Conservation (phyloP, 2,888 invertebrate genomes). For the Ellobium chinense region DNA sequence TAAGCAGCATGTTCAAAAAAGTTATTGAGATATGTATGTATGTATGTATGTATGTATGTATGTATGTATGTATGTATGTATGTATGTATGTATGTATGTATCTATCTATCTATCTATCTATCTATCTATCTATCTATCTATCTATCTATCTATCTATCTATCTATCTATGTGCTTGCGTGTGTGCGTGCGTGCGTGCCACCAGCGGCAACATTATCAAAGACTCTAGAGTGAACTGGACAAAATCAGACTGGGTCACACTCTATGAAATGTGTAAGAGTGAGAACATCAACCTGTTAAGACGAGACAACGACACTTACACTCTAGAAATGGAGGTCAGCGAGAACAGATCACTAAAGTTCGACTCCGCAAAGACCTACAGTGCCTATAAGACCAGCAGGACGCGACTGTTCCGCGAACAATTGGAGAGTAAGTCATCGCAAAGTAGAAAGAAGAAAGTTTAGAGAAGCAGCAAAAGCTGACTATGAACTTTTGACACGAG, state of each 20-base stretch:
- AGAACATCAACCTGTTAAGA: neutral
- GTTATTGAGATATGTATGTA: too few species aligned
- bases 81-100: constrained; percentile 17
- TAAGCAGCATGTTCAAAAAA: too few species aligned
- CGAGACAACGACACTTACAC: too few species aligned
- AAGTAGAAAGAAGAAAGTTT: neutral
- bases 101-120: constrained; percentile 15
- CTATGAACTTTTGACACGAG: neutral
- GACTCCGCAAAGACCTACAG: neutral
- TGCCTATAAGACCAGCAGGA: neutral
- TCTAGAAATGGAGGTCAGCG: neutral
- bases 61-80: constrained; percentile 6
- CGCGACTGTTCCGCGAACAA: neutral
- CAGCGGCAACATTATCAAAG: neutral
- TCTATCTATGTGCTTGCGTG: constrained; percentile 12
- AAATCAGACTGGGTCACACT: neutral
- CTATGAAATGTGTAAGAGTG: neutral
- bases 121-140: constrained; percentile 18
- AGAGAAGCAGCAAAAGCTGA: neutral
- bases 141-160: constrained; percentile 21
- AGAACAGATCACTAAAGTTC: neutral
- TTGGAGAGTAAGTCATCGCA: neutral
- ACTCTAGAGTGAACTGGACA: neutral
- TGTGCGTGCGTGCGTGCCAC: constrained; percentile 7
- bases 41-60: too few species aligned